These are phyloP conservation scores for Leptosomus discolor DNA, from an alignment of 2,113 vertebrate species.

Conservation along the genomic window DNA sequence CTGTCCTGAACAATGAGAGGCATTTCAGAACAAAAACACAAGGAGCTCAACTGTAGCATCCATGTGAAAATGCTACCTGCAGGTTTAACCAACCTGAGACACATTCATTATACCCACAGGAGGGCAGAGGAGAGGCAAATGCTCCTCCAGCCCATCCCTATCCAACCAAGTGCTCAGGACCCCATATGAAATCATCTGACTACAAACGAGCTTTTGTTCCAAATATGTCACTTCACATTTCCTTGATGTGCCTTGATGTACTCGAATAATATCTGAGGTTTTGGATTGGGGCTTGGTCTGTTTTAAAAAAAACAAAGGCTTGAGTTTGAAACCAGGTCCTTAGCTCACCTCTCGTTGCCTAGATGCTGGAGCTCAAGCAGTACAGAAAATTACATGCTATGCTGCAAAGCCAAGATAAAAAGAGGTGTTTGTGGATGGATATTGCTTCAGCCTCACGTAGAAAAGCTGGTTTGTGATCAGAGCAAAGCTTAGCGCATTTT, in stretches of 20 bases:
- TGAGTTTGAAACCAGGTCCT: constrained; percentile 44
- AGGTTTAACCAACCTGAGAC: not conserved
- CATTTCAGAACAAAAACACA: not conserved
- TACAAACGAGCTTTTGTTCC: constrained; percentile 16
- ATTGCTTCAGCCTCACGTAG: not conserved
- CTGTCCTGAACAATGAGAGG: rapidly evolving
- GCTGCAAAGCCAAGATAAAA: constrained; percentile 35
- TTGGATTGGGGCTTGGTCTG: not conserved
- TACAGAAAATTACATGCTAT: constrained; percentile 18
- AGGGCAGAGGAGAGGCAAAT: not conserved
- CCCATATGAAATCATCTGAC: not conserved
- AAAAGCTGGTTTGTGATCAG: not conserved
- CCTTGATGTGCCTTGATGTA: not conserved
- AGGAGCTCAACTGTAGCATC: not conserved
- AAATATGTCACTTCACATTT: constrained; percentile 16
- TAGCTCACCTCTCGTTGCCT: constrained; percentile 50
- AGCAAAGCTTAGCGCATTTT: not conserved
- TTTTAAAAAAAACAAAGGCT: not conserved
- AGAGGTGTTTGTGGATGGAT: not conserved
- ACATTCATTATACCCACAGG: rapidly evolving
- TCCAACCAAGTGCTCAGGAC: not conserved
- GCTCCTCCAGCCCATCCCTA: not conserved
- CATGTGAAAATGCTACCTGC: not conserved
- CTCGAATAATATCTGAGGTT: not conserved
- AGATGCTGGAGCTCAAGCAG: constrained; percentile 20